Conservation (phyloP, 2,797 vertebrate genomes). For the Apogon talboti region DNA sequence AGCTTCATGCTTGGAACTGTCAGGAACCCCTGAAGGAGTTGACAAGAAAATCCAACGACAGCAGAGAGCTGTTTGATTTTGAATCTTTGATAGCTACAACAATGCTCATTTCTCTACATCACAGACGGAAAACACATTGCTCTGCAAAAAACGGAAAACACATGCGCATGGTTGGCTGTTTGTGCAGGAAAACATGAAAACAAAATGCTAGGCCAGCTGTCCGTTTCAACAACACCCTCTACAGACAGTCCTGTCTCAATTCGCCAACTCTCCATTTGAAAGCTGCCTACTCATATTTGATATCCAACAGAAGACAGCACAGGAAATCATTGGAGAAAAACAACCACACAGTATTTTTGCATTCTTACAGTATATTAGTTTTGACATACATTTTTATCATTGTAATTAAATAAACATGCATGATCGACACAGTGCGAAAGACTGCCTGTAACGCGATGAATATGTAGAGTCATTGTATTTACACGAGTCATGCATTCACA, state of each 20-base stretch:
- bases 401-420: no score
- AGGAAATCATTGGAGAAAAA: conserved; percentile 1
- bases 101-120: conserved; percentile 49
- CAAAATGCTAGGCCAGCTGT: conserved; percentile 47
- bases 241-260: conserved; percentile 41
- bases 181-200: conserved; percentile 27
- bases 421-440: no score
- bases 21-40: conserved; percentile 43
- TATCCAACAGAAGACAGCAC: neutral
- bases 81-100: conserved; percentile 54
- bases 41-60: conserved; percentile 38
- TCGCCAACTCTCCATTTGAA: conserved; percentile 27
- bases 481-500: no score
- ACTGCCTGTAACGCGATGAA: no score
- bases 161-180: conserved; percentile 22
- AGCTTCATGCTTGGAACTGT: conserved; percentile 40
- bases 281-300: conserved; percentile 41
- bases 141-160: conserved; percentile 35
- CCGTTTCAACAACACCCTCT: conserved; percentile 40
- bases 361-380: conserved; percentile 10
- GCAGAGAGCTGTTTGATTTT: conserved; percentile 37
- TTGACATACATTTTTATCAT: no score
- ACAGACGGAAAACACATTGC: conserved; percentile 30
- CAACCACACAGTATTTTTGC: conserved; percentile 12
- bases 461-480: no score